phyloP scores from a whole-genome alignment of 2,797 vertebrate species.

The Sebastes matsubarae region DNA sequence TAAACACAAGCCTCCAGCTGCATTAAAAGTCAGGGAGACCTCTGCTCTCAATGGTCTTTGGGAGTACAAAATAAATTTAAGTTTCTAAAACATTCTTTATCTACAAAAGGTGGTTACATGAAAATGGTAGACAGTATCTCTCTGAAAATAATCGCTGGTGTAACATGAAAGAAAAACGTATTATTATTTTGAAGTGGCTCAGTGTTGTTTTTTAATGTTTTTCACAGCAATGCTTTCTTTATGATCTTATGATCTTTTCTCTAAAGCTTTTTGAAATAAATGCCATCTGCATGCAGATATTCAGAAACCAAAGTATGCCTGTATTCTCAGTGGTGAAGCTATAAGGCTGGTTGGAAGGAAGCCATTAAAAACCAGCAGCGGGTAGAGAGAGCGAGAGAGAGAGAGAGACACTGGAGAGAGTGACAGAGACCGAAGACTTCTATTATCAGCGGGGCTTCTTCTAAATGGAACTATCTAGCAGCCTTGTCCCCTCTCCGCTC shows the following conservation, averaged over 20 bases:
- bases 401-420: conserved; percentile 34
- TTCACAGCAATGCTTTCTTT: background rate
- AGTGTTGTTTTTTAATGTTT: conserved; percentile 4
- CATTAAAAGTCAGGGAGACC: background rate
- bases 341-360: conserved; percentile 42
- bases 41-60: background rate
- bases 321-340: conserved; percentile 29
- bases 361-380: conserved; percentile 59
- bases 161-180: conserved; percentile 17
- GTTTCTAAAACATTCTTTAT: background rate
- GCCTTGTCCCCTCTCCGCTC: conserved; percentile 59
- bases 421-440: conserved; percentile 77
- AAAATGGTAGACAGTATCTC: background rate
- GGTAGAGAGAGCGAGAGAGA: conserved; percentile 10
- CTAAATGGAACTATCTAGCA: conserved; percentile 71
- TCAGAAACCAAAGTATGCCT: background rate
- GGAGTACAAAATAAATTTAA: background rate
- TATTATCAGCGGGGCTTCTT: conserved; percentile 76
- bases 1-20: background rate
- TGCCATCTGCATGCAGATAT: conserved; percentile 11
- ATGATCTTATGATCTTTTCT: conserved; percentile 7
- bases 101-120: background rate
- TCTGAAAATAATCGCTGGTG: conserved; percentile 9
- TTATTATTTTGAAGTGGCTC: conserved; percentile 16
- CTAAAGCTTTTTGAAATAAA: background rate